Base-by-base conservation (phyloP, 2,888 invertebrate species). In the Ypsolopha scabrella region DNA sequence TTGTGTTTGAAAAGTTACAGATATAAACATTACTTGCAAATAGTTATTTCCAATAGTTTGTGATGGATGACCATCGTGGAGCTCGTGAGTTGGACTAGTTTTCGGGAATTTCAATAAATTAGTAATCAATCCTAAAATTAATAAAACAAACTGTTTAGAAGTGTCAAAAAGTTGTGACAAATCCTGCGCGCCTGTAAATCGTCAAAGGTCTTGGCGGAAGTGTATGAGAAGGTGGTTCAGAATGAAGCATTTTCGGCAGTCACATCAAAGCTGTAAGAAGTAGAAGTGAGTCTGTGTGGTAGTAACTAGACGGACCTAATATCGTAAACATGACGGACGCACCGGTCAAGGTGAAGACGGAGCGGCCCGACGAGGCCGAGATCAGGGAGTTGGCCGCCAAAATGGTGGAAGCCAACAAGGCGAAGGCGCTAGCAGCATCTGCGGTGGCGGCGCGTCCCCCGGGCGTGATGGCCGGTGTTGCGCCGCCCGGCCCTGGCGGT, bases 371-470 rank as follows among this genome's bases (percentile, higher is more conserved):
- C 87, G 95, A 95, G 75, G 93, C 94, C 61, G 95, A 96, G 87
- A 95, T 95, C 70, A 88, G 91, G 68, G 94, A 93, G 79, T 72
- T 95, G 85, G 95, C 95, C 60, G 93, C 93, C 65, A 94, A 94
- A 81, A 92, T 96, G 91, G 90, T 92, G 79, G 94, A 95, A 81
- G 92, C 92, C 54, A 92, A 94, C 75, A 92, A 92, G 75, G 91
- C 91, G 61, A 90, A 90, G 55, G 83, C 89, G 50, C 58, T 80
- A 63, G 75, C 82, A 58, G 75, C 81, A 34, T 78, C 87, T 39
- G 85, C 79, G 56, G 88, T 87, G 65, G 73, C 83, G 48, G 87
- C 87, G 58, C 79, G 75, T 50, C 88, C 64, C 50, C 87, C 89
- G 57, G 79, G 88, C 57, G 66, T 67, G 39, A 55, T 80, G 55